Percentiles rank a stretch among this genome's conserved stretches.
Conservation (phyloP, 2,797 vertebrate species). For the Allobates femoralis region DNA sequence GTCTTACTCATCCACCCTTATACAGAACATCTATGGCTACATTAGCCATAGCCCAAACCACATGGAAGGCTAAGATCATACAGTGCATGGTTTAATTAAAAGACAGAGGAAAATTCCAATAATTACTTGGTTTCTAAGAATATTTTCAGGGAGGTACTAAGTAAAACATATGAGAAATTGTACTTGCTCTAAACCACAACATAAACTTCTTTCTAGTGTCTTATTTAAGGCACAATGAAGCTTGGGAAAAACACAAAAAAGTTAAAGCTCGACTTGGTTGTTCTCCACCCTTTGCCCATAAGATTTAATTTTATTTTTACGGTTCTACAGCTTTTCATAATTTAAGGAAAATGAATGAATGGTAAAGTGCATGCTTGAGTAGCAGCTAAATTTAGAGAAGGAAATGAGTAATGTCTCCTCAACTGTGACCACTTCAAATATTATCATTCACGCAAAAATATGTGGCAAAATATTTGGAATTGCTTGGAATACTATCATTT, state of each 20-base stretch:
- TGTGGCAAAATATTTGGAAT: neutral
- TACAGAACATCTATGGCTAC: neutral
- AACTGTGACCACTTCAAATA: neutral
- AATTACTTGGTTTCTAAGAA: conserved; percentile 39
- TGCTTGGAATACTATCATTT: neutral
- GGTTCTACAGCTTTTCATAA: neutral
- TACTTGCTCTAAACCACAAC: conserved; percentile 5
- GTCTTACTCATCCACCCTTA: neutral
- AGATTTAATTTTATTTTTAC: neutral
- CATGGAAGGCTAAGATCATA: conserved; percentile 26
- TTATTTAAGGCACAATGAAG: neutral
- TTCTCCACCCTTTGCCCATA: neutral
- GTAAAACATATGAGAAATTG: conserved; percentile 29
- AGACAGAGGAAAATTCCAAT: conserved; percentile 29
- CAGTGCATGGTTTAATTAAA: conserved; percentile 28
- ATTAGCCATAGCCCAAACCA: conserved; percentile 7
- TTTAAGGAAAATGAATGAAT: neutral
- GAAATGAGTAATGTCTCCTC: neutral
- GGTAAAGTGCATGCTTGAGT: neutral
- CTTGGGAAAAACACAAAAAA: neutral
- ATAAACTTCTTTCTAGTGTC: conserved; percentile 1
- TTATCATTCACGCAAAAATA: neutral
- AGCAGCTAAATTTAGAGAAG: neutral
- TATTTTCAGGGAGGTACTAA: conserved; percentile 25
- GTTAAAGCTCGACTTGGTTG: neutral